These are phyloP conservation scores for Halocynthia roretzi DNA, from an alignment of 23 tunicate genomes.

Conservation along the genomic window DNA sequence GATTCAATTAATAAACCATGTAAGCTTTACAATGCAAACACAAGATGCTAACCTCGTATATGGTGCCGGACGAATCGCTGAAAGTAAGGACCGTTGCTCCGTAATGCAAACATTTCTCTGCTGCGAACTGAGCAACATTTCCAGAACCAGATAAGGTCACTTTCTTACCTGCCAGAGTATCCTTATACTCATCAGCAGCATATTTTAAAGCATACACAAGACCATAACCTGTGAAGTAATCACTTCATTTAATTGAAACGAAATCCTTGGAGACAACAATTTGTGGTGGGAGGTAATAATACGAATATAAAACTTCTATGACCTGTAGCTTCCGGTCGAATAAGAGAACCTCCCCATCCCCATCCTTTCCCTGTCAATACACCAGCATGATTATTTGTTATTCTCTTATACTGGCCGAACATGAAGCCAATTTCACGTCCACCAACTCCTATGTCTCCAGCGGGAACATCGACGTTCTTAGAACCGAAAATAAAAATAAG, in stretches of 20 bases:
- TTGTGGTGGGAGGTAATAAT: background rate
- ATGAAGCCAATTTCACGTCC: conserved; percentile 97
- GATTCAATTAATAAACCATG: background rate
- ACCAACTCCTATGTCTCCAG: conserved; percentile 99
- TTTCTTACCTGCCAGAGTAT: conserved; percentile 66
- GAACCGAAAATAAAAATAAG: background rate
- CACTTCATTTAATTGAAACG: too few species aligned
- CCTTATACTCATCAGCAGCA: conserved; percentile 64
- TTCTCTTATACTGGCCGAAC: conserved; percentile 99
- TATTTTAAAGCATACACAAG: conserved; percentile 89
- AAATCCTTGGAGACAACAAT: background rate
- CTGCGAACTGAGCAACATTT: conserved; percentile 98
- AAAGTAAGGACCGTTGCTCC: conserved; percentile 93
- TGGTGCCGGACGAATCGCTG: conserved; percentile 96
- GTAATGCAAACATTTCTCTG: conserved; percentile 82
- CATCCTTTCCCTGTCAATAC: conserved; percentile 98
- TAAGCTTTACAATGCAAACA: conserved; percentile 3
- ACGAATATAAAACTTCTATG: background rate
- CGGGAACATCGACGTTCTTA: conserved; percentile 98
- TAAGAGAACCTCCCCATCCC: conserved; percentile 99
- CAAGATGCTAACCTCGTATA: conserved; percentile 62
- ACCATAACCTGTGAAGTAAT: conserved; percentile 68
- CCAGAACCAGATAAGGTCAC: conserved; percentile 96
- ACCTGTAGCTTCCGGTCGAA: conserved; percentile 99
- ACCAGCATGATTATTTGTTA: conserved; percentile 86